These are phyloP conservation scores for Calliphora vomitoria DNA, from an alignment of 2,888 invertebrate species.

Conservation along the genomic window DNA sequence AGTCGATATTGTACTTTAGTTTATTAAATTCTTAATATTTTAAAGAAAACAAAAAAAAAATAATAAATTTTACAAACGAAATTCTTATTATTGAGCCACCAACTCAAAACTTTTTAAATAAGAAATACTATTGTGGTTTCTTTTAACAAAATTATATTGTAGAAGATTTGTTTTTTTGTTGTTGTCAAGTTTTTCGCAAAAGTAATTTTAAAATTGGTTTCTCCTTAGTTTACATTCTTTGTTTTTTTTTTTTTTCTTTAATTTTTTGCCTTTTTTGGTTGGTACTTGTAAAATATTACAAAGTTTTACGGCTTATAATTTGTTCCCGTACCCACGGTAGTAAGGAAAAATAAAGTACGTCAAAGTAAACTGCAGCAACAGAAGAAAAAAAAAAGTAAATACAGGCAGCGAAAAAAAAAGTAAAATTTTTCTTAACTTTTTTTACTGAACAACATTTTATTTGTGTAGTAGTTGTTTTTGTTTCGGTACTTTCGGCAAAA, in stretches of 20 bases:
- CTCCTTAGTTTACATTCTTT: background rate
- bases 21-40: conserved; percentile 30
- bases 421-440: conserved; percentile 10
- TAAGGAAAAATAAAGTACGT: background rate
- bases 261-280: background rate
- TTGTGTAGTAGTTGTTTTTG: conserved; percentile 3
- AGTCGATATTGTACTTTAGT: background rate
- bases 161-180: background rate
- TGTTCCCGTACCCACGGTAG: conserved; percentile 9
- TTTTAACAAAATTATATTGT: conserved; percentile 3
- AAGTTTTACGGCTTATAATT: conserved; percentile 42
- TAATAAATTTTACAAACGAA: conserved; percentile 6
- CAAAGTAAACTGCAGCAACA: background rate
- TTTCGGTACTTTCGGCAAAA: conserved; percentile 27
- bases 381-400: conserved; percentile 1
- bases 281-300: conserved; percentile 36
- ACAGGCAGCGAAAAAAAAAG: background rate
- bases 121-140: conserved; percentile 40
- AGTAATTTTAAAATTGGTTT: conserved; percentile 53
- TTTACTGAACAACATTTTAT: conserved; percentile 21
- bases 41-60: background rate
- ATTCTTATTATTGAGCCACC: conserved; percentile 25
- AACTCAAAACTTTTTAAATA: conserved; percentile 32
- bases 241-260: background rate
- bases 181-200: conserved; percentile 1